Percentiles rank a stretch among this genome's conserved stretches.
phyloP scores from a whole-genome alignment of 1,140 invertebrate genomes.

The Hylaeus volcanicus region DNA sequence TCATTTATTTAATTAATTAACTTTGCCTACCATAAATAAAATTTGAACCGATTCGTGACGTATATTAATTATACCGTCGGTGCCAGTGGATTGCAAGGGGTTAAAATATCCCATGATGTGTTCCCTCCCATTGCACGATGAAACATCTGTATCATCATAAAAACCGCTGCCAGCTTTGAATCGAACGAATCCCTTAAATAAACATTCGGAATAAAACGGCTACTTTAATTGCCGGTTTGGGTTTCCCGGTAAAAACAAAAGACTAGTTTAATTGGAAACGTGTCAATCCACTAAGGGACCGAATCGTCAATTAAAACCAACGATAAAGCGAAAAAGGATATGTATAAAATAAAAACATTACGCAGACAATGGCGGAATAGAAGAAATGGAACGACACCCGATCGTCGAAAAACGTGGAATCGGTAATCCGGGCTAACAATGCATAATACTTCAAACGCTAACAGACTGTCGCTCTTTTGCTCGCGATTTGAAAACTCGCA shows the following conservation, averaged over 20 bases:
- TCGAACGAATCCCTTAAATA: background rate
- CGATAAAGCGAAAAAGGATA: background rate
- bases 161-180: background rate
- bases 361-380: background rate
- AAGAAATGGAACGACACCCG: background rate
- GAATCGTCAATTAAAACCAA: background rate
- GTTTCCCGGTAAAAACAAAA: background rate
- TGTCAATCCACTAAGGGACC: background rate
- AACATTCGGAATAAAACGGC: background rate
- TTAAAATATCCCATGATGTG: too few species aligned
- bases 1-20: too few species aligned
- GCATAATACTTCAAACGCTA: constrained; percentile 42
- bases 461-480: constrained; percentile 23
- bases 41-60: too few species aligned
- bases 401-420: constrained; percentile 1
- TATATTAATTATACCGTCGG: too few species aligned
- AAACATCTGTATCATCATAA: background rate
- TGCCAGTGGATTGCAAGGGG: too few species aligned
- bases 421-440: constrained; percentile 40
- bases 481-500: constrained; percentile 13
- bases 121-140: too few species aligned
- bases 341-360: background rate
- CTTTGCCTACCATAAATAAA: too few species aligned
- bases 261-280: background rate
- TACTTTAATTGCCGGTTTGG: constrained; percentile 7